Evolutionary conservation across 2,888 invertebrate genomes (phyloP), one percentile per base, ranked within the genome.

Genomic region (Ophion slaviceki): DNA sequence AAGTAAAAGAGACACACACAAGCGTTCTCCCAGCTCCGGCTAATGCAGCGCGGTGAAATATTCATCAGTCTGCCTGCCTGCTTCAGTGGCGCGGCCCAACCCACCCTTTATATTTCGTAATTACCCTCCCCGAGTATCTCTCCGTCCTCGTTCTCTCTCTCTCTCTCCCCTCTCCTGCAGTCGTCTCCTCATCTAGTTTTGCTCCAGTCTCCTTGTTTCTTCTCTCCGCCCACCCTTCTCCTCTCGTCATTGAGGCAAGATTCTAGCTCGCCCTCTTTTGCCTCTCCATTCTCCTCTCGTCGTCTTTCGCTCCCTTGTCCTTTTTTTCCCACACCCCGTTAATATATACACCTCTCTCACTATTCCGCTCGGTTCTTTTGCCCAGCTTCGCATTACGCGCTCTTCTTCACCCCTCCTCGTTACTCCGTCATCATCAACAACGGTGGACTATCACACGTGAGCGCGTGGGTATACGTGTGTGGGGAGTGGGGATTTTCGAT

Each of bases 91-190:
- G 90, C 89, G 90, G 90, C 89, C 88, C 92, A 89, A 89, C 90
- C 92, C 92, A 92, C 91, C 93, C 93, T 93, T 92, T 93, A 93
- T 92, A 92, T 93, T 92, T 92, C 91, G 92, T 93, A 93, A 93
- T 93, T 93, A 93, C 92, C 93, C 92, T 92, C 90, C 89, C 91
- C 90, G 72, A 89, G 90, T 86, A 88, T 70, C 72, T 83, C 88
- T 84, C 80, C 85, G 20, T 72, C 72, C 86, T 61, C 28, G 10
- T 59, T 86, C 85, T 87, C 82, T 67, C 80, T 77, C 81, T 76
- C 71, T 80, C 82, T 67, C 67, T 36, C 85, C 59, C 75, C 62
- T 57, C 84, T 89, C 87, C 83, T 83, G 80, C 85, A 87, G 84
- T 83, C 87, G 80, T 85, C 82, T 84, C 87, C 53, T 66, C 71